Percentiles rank a stretch among this genome's conserved stretches.
Conservation (phyloP, 1,140 invertebrate species). For the Dryas iulia region DNA sequence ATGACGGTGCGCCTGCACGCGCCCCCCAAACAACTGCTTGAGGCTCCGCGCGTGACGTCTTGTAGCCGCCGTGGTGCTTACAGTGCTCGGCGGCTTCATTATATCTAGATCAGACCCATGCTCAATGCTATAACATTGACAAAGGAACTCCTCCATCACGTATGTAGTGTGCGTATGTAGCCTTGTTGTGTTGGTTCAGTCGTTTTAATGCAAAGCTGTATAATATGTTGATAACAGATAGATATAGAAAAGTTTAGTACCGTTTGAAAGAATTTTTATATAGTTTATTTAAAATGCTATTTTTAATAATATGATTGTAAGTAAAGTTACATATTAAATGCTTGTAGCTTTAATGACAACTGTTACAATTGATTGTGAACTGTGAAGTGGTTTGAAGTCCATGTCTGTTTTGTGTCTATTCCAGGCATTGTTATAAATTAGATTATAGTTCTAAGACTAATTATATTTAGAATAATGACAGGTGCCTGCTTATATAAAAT, state of each 20-base stretch:
- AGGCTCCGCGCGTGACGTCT: conserved; percentile 56
- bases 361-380: neutral
- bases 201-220: neutral
- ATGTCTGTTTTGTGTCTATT: conserved; percentile 2
- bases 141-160: neutral
- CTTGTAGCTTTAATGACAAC: neutral
- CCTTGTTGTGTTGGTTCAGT: neutral
- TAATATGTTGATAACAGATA: conserved; percentile 13
- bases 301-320: conserved; percentile 9
- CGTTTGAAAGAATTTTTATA: conserved; percentile 13
- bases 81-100: conserved; percentile 55
- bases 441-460: neutral
- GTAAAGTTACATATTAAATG: neutral
- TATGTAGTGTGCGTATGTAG: neutral
- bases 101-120: conserved; percentile 28
- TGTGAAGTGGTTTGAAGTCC: neutral
- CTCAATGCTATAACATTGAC: conserved; percentile 27
- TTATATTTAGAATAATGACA: conserved; percentile 12
- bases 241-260: conserved; percentile 11
- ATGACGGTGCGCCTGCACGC: conserved; percentile 83
- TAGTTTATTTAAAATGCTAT: conserved; percentile 13
- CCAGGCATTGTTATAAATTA: conserved; percentile 1
- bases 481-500: conserved; percentile 8
- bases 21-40: conserved; percentile 18
- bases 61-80: conserved; percentile 53